A percentile compares a stretch with the other conserved stretches of the same genome.
These are phyloP conservation scores for Oscheius sp. DNA, from an alignment of 2,888 invertebrate genomes.

Conservation along the genomic window DNA sequence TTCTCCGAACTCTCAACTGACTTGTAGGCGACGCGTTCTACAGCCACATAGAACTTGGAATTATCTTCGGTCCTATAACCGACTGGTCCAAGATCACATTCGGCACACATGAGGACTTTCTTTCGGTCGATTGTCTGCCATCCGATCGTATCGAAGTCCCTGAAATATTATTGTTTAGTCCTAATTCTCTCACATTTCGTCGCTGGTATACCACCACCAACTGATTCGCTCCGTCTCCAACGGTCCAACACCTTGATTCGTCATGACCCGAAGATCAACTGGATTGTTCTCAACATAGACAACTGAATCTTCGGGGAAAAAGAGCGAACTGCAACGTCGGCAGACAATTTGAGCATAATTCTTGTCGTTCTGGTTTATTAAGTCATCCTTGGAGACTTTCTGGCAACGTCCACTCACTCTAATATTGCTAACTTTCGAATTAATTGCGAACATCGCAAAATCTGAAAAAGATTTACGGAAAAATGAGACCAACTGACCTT, in stretches of 20 bases:
- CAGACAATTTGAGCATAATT: constrained; percentile 58
- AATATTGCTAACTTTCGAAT: background rate
- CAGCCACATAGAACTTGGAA: constrained; percentile 58
- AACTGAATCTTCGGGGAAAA: constrained; percentile 58
- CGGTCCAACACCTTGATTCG: constrained; percentile 37
- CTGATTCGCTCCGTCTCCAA: constrained; percentile 37
- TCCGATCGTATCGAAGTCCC: constrained; percentile 61
- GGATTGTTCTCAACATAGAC: constrained; percentile 50
- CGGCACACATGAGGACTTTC: constrained; percentile 58
- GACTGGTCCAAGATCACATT: constrained; percentile 63
- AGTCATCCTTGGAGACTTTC: constrained; percentile 45
- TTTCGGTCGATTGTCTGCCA: constrained; percentile 62
- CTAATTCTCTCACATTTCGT: too few relatives aligned
- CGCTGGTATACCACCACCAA: constrained; percentile 62
- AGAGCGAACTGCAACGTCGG: constrained; percentile 56
- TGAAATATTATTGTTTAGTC: too few relatives aligned
- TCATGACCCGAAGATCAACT: constrained; percentile 43
- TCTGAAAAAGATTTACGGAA: background rate
- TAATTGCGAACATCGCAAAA: constrained; percentile 4
- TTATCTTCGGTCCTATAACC: constrained; percentile 54
- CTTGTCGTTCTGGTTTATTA: constrained; percentile 51
- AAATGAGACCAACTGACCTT: background rate
- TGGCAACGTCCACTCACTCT: background rate
- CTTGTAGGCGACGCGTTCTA: constrained; percentile 55
- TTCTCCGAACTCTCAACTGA: constrained; percentile 1